A percentile compares a stretch with the other conserved stretches of the same genome.
These are phyloP conservation scores for Hippocampus abdominalis DNA, from an alignment of 2,113 vertebrate genomes.

Conservation along the genomic window DNA sequence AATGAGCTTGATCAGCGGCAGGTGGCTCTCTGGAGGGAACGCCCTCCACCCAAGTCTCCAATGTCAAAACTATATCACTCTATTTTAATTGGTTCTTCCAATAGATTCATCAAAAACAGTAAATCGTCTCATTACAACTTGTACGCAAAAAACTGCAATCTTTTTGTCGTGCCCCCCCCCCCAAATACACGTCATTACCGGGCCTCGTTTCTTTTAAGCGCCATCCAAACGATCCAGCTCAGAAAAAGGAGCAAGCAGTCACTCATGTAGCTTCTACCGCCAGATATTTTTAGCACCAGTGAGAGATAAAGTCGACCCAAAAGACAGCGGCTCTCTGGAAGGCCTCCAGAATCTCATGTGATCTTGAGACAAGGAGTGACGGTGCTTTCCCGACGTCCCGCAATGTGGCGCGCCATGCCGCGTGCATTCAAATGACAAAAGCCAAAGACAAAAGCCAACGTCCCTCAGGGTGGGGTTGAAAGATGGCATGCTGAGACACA, in stretches of 20 bases:
- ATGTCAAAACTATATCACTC: no score
- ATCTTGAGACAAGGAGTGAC: constrained; percentile 23
- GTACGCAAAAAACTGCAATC: no score
- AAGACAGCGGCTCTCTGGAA: constrained; percentile 31
- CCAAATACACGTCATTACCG: neutral
- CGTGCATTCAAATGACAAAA: constrained; percentile 61
- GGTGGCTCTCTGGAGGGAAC: no score
- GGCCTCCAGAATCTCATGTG: constrained; percentile 35
- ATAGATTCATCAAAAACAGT: no score
- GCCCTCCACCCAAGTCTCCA: no score
- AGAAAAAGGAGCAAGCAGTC: neutral
- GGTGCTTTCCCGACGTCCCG: constrained; percentile 15
- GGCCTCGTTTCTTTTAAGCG: neutral
- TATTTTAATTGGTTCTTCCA: no score
- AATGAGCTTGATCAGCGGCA: no score
- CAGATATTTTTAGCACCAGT: constrained; percentile 10
- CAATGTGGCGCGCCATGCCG: constrained; percentile 10
- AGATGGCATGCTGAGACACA: constrained; percentile 4
- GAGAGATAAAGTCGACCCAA: constrained; percentile 24
- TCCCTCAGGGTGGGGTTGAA: neutral
- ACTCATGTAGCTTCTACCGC: neutral
- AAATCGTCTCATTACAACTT: no score
- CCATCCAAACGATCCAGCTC: constrained; percentile 1
- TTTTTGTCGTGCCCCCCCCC: no score
- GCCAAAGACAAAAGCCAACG: constrained; percentile 17